Evolutionary conservation across 1,140 invertebrate species (phyloP), one percentile per base, ranked within the genome.

Genomic region (Caenorhabditis remanei): DNA sequence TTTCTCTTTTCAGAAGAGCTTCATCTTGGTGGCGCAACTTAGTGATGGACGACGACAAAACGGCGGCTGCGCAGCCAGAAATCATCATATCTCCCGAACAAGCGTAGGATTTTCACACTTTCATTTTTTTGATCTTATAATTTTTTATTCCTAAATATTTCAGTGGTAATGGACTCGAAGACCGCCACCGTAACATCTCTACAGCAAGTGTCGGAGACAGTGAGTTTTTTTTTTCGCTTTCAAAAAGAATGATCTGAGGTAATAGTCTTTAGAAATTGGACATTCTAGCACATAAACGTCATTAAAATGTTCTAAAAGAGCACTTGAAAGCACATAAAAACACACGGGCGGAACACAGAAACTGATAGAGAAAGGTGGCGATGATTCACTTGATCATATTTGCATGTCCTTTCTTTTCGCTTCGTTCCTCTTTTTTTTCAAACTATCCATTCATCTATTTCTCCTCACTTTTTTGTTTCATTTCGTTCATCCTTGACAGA

Each of bases 11-110:
- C 65, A 85, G 85, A 79, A 75, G 67, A 85, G 53, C 63, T 21
- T 53, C 63, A 40, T 55, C 63, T n/a, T 85, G 85, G 85, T 85
- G 85, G 85, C 63, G 85, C 46, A 85, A 85, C 43, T 41, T 85
- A 40, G 61, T 85, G 21, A 85, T 85, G 87, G 87, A 84, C 43
- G 87, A 84, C 55, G 82, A 58, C 40, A 87, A 87, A 82, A 87
- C 86, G 41, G 58, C 86, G 48, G 75, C 50, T 50, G 48, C 21
- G 79, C 61, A 55, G 63, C 83, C 86, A n/a, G 85, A 85, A 24
- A 79, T 55, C n/a, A 53, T 85, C 14, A 53, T 85, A 21, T 75
- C 85, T n/a, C 85, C 85, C 3, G 85, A 85, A n/a, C n/a, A 63
- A 11, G 84, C 55, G 84, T 85, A 67, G 40, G 56, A 71, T 85